Evolutionary conservation across 2,797 vertebrate genomes (phyloP).

Genomic region (Acanthis flammea): DNA sequence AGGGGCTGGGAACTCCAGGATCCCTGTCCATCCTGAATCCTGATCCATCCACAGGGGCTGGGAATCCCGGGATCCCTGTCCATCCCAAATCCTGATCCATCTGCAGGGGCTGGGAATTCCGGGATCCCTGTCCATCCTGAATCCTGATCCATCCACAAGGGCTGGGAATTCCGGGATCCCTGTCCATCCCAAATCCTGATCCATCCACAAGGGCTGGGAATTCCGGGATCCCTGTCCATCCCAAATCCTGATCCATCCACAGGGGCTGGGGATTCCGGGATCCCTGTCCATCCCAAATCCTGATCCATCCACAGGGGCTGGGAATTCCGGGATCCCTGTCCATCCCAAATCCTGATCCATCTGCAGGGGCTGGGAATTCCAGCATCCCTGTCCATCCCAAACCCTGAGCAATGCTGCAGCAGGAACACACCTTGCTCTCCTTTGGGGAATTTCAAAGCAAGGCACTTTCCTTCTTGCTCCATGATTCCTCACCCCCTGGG

Average conservation of each 20-base stretch:
- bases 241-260: background rate
- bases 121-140: too few relatives aligned
- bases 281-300: background rate
- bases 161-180: too few relatives aligned
- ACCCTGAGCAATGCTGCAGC: rapidly evolving
- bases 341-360: background rate
- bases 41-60: background rate
- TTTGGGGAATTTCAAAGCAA: background rate
- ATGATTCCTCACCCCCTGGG: rapidly evolving
- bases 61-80: background rate
- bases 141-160: too few relatives aligned
- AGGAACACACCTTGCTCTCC: rapidly evolving
- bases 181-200: too few relatives aligned
- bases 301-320: background rate
- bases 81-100: background rate
- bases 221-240: too few relatives aligned
- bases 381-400: background rate
- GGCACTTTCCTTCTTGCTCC: background rate
- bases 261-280: rapidly evolving
- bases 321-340: background rate
- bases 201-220: too few relatives aligned
- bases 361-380: rapidly evolving
- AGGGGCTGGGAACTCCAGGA: rapidly evolving
- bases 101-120: too few relatives aligned
- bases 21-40: too few relatives aligned